These are phyloP conservation scores for Anaspis maculata DNA, from an alignment of 2,888 invertebrate species.

Conservation along the genomic window DNA sequence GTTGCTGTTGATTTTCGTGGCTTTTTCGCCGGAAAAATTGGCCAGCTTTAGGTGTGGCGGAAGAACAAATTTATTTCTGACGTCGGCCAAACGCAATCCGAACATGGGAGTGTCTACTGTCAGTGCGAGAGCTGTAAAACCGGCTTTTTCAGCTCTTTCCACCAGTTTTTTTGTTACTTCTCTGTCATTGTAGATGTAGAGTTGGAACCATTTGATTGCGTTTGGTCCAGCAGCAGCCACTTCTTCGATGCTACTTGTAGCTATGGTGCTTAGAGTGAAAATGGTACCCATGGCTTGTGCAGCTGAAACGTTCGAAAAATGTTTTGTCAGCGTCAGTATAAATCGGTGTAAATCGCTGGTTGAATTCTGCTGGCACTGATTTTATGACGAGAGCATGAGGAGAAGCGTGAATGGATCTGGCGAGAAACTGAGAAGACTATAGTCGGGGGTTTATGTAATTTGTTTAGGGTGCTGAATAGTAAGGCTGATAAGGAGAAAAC, in stretches of 20 bases:
- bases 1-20: constrained; percentile 41
- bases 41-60: constrained; percentile 76
- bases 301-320: constrained; percentile 46
- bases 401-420: too few species aligned
- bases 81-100: constrained; percentile 73
- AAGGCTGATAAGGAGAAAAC: too few species aligned
- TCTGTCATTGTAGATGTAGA: constrained; percentile 81
- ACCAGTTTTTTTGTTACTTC: constrained; percentile 65
- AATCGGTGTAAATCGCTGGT: too few species aligned
- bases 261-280: constrained; percentile 76
- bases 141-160: constrained; percentile 67
- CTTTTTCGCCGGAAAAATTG: constrained; percentile 61
- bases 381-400: too few species aligned
- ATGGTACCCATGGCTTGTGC: constrained; percentile 68
- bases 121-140: constrained; percentile 79
- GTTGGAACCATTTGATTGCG: constrained; percentile 80
- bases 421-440: neutral
- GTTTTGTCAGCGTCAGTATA: too few species aligned
- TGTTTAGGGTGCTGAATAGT: too few species aligned
- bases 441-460: too few species aligned
- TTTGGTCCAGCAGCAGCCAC: constrained; percentile 69
- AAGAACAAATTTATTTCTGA: constrained; percentile 73
- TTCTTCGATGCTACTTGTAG: constrained; percentile 84
- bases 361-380: too few species aligned
- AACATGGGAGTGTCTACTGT: constrained; percentile 86